Evolutionary conservation across 2,113 vertebrate genomes (phyloP).

Genomic region (Mola mola): DNA sequence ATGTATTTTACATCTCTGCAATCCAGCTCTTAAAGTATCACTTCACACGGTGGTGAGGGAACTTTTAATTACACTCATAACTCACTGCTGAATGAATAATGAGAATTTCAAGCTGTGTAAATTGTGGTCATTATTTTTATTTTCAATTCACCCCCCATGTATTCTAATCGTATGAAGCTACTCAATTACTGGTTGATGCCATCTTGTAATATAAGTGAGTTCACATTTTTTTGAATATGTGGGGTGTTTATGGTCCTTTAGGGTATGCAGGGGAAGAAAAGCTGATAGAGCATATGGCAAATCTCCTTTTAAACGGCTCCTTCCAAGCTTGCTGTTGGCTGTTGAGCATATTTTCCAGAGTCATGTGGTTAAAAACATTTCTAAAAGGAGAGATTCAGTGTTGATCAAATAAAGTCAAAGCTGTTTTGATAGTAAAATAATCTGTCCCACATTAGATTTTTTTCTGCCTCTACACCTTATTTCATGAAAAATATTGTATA

Average conservation of each 20-base stretch:
- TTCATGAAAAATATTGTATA: no score
- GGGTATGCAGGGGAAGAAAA: conserved; percentile 25
- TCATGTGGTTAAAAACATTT: conserved; percentile 8
- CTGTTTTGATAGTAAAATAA: no score
- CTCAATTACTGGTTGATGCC: conserved; percentile 13
- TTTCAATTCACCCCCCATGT: conserved; percentile 16
- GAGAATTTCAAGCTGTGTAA: conserved; percentile 59
- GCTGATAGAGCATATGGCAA: conserved; percentile 44
- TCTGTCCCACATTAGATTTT: no score
- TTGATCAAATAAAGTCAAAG: no score
- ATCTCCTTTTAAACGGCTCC: conserved; percentile 20
- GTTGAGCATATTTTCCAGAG: conserved; percentile 14
- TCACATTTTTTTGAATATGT: conserved; percentile 25
- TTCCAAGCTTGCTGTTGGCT: conserved; percentile 10
- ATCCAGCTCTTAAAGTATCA: conserved; percentile 38
- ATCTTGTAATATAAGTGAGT: conserved; percentile 13
- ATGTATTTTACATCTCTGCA: conserved; percentile 50
- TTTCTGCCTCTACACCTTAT: no score
- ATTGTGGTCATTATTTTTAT: conserved; percentile 41
- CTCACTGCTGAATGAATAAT: conserved; percentile 65
- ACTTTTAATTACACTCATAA: conserved; percentile 72
- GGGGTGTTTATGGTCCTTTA: conserved; percentile 30
- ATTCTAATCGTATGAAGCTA: conserved; percentile 29
- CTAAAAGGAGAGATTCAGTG: conserved; percentile 14
- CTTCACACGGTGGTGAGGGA: conserved; percentile 43